Percentiles rank a stretch among this genome's conserved stretches.
Evolutionary conservation across 2,113 vertebrate genomes (phyloP).

Genomic region (Neodontobutis hainanensis): DNA sequence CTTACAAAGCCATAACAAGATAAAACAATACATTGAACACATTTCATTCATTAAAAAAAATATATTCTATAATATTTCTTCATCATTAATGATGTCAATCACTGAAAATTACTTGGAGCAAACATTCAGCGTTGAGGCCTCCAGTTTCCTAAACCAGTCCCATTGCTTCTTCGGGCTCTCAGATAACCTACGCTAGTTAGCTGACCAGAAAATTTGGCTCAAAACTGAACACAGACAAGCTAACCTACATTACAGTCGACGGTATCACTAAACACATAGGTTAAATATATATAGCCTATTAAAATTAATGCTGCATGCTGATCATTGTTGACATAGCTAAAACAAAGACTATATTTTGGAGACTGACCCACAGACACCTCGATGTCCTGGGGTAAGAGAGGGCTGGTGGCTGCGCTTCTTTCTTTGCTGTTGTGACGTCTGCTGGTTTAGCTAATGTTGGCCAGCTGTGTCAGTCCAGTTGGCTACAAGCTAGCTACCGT

Average conservation of each 20-base stretch:
- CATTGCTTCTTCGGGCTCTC: slow-evolving; percentile 44
- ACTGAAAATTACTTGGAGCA: slow-evolving; percentile 61
- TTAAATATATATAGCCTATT: background rate
- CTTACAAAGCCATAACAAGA: slow-evolving; percentile 11
- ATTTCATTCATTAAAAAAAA: background rate
- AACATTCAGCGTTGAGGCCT: slow-evolving; percentile 75
- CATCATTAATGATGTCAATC: background rate
- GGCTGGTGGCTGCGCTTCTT: slow-evolving; percentile 56
- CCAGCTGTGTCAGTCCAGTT: slow-evolving; percentile 69
- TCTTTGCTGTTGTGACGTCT: slow-evolving; percentile 70
- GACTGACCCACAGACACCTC: slow-evolving; percentile 75
- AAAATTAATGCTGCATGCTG: background rate
- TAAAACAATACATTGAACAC: background rate
- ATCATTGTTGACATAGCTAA: background rate
- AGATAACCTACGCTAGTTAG: slow-evolving; percentile 33
- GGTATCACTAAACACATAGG: background rate
- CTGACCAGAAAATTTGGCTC: slow-evolving; percentile 32
- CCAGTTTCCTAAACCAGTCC: slow-evolving; percentile 53
- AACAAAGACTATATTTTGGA: slow-evolving; percentile 1
- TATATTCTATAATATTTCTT: too few relatives aligned
- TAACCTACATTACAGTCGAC: slow-evolving; percentile 12
- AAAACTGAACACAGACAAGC: slow-evolving; percentile 11
- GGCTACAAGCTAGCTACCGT: slow-evolving; percentile 50
- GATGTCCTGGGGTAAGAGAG: slow-evolving; percentile 67
- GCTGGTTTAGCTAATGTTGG: slow-evolving; percentile 59